Base-by-base conservation (phyloP, 2,888 invertebrate genomes). In the Sphinx pinastri region DNA sequence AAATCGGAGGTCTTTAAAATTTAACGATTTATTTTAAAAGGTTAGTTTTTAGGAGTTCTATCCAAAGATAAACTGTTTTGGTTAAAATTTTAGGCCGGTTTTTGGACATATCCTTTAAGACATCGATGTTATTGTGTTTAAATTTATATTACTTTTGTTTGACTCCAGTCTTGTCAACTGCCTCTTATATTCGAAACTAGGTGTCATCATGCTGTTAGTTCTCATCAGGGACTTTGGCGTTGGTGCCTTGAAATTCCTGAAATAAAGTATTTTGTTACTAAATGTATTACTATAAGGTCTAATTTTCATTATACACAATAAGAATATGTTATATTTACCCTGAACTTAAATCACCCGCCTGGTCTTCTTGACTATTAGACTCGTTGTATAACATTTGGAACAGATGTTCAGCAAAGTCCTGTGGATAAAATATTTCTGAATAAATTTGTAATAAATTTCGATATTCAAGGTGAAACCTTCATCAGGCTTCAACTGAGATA, bases 211-310 rank as follows among this genome's bases (percentile, higher is more conserved):
- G 76, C 98, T 98, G 88, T 97, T 98, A 69, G 97, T 97, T 89
- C 98, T 97, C 91, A 98, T 97, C 86, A 98, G 96, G 12, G 98
- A 97, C 86, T 97, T 98, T 7, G 98, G 97, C 63, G 97, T 97
- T 68, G 96, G 96, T 85, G 96, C 95, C 77, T 95, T 95, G 81
- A 95, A 94, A 81, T 96, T 96, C 31, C 90, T 88, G 77, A 19
- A 84, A 85, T 59, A 19, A 55, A 52, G 47, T 38, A 60, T 13
- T 51, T 63, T 67, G 0, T 38, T 60, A 51, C 11, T 66, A 68
- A 8, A 70, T 19, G 47, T 2, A 14, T 47, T 45, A 25, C 49
- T 52, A 4, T n/a, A 70, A 59, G 19, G 47, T 47, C 14, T 58
- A 54, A 51, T 4, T 45, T 55, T 57, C n/a, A 57, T 47, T 47